Base-by-base conservation (phyloP, 2,888 invertebrate species). In the Nezara viridula region DNA sequence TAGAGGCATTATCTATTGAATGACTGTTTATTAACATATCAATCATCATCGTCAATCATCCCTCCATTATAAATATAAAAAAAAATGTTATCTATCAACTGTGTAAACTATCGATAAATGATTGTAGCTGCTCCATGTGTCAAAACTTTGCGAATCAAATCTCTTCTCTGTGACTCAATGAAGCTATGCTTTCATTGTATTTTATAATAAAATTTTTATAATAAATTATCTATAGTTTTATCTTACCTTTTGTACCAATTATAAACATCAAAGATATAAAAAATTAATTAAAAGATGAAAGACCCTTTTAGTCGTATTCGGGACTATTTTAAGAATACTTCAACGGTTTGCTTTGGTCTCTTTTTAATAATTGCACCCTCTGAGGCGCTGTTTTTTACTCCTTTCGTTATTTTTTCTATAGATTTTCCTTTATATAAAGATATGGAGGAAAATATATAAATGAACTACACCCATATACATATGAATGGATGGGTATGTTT, bases 221-320 rank as follows among this genome's bases (percentile, higher is more conserved):
- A 60, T 60, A 7, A 32, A 16, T 60, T 60, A 37, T 73, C 37
- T 21, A 37, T 37, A 37, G 1, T 37, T 73, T 21, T 4, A 16
- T 16, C 4, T 27, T 6, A 27, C 19, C 19, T 19, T 32, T 21
- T 73, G 32, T 16, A 19, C 19, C 66, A 37, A 73, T 73, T 73
- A 37, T 37, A 7, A 19, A 37, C 32, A 73, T 73, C 37, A 73
- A 37, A 19, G 16, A 73, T 24, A 6, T 37, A 73, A 7, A 19
- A 73, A 37, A 73, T n/a, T 73, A 37, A 73, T 37, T 73, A 37
- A 73, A 37, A 73, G 66, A 73, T 73, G 9, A 73, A 73, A 73
- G 66, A 32, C 32, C 66, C 24, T 32, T 37, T 66, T 16, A 32
- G 32, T 16, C 32, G 32, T 16, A 37, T 73, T 37, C 66, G 16